Evolutionary conservation across 1,140 invertebrate species (phyloP).

Genomic region (Globodera rostochiensis): DNA sequence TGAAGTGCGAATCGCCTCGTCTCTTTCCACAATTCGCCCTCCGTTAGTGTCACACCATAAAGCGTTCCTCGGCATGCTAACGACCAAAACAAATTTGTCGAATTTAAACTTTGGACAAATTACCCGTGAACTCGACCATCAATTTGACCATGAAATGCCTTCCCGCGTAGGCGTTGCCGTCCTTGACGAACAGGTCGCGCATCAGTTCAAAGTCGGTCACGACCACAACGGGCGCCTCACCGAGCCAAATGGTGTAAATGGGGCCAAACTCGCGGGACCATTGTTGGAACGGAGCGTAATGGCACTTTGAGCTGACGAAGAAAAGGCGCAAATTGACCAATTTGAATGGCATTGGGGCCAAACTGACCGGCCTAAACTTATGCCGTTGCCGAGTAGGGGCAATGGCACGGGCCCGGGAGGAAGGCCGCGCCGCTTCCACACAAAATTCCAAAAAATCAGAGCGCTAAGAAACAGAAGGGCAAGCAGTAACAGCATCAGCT

Average conservation of each 20-base stretch:
- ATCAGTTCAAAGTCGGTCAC: conserved; percentile 1
- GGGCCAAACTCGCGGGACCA: too few species aligned
- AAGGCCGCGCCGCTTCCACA: conserved; percentile 19
- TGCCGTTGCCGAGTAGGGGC: conserved; percentile 10
- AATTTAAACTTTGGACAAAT: background rate
- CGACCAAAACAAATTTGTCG: too few species aligned
- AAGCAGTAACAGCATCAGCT: too few species aligned
- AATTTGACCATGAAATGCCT: conserved; percentile 5
- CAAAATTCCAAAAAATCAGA: conserved; percentile 19
- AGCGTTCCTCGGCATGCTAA: too few species aligned
- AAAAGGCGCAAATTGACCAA: too few species aligned
- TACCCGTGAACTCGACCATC: background rate
- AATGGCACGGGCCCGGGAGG: conserved; percentile 17
- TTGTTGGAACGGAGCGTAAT: too few species aligned
- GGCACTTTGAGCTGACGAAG: too few species aligned
- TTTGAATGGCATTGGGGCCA: too few species aligned
- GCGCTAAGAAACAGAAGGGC: too few species aligned
- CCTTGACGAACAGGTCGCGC: conserved; percentile 10
- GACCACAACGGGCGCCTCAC: background rate
- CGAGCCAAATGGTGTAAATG: too few species aligned
- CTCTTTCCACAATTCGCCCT: conserved; percentile 9
- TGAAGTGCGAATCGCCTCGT: conserved; percentile 43
- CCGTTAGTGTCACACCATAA: too few species aligned
- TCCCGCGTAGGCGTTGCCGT: conserved; percentile 12
- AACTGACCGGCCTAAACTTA: too few species aligned